Evolutionary conservation across 2,888 invertebrate genomes (phyloP), one percentile per base, ranked within the genome.

Genomic region (Drosophila sordidula): DNA sequence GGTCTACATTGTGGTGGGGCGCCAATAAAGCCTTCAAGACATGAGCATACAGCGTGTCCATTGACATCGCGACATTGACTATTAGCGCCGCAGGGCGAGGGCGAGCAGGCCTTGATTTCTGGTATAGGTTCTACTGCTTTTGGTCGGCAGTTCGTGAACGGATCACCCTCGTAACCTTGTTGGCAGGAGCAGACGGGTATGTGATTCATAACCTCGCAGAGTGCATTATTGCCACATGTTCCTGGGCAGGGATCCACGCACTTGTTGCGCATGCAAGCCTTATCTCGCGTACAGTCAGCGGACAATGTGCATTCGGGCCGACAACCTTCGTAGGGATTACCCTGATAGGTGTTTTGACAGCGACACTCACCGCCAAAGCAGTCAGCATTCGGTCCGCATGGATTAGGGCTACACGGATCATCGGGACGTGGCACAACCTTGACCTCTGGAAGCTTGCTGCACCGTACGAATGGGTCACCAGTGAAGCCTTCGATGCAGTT

Each of bases 321-420:
- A 89, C 95, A 97, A 77, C 96, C 96, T 64, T 93, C 92, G 71
- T 94, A 94, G 14, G 97, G 97, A 93, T 97, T 95, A 8, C 97
- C 97, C 62, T 94, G 92, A 90, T 95, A 97, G 73, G 96, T 96
- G 12, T 95, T 94, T 64, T 96, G 92, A 90, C 98, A 98, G n/a
- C 95, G 94, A 88, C 98, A 98, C 16, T 97, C 97, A 26, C 95
- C 95, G 90, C 95, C 95, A 78, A 95, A 94, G 89, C 98, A 98
- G 66, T 96, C 90, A 5, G 98, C 95, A 91, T 97, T 97, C 6
- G 96, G 95, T 34, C 97, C 97, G 89, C 97, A 97, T 0, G 97
- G 97, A 22, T 96, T 96, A 38, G 96, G 97, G 90, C 95, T 95
- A 90, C 97, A 97, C 6, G 97, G 97, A 89, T 95, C 95, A 41